Evolutionary conservation across 2,888 invertebrate species (phyloP), one percentile per base, ranked within the genome.

Genomic region (Keiferia lycopersicella): DNA sequence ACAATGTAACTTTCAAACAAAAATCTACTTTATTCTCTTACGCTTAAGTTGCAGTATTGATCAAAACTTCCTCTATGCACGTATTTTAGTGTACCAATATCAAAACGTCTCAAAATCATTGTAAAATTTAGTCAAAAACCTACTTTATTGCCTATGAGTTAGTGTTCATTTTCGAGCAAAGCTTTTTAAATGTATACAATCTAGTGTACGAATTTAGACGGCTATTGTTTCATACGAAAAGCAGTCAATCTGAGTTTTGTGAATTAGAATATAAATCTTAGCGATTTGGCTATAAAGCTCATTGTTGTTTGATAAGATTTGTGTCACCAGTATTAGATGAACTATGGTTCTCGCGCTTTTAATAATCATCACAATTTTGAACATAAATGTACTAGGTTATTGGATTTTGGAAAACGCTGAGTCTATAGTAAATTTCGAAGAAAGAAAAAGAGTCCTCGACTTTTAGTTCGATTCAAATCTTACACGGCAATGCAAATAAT

Each of bases 201-300:
- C 39, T 58, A 65, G 63, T 53, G 65, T 51, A 59, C 62, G 56
- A 67, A 56, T 67, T 67, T 67, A 63, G 63, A 57, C 65, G 62
- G 62, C 59, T 65, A 64, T 58, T 39, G 56, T 56, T 56, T 16
- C 34, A 16, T n/a, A 34, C 34, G 26, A 56, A 56, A n/a, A 34
- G 30, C 26, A 16, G n/a, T 56, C 30, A 56, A 34, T 56, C 56
- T 56, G 4, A 34, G 11, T 34, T 56, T 10, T 18, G 34, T 11
- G 6, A 10, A n/a, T 56, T 2, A n/a, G 8, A 56, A 56, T 34
- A 56, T 56, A 14, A 34, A 14, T n/a, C n/a, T 16, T 34, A 56
- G 12, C 30, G 14, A 16, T 56, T 56, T 56, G 34, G 30, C 56
- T 8, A 16, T 34, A 34, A 30, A 56, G 34, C 30, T 56, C 56